Base-by-base conservation (phyloP, 2,113 vertebrate species). In the Forbesichthys agassizii region DNA sequence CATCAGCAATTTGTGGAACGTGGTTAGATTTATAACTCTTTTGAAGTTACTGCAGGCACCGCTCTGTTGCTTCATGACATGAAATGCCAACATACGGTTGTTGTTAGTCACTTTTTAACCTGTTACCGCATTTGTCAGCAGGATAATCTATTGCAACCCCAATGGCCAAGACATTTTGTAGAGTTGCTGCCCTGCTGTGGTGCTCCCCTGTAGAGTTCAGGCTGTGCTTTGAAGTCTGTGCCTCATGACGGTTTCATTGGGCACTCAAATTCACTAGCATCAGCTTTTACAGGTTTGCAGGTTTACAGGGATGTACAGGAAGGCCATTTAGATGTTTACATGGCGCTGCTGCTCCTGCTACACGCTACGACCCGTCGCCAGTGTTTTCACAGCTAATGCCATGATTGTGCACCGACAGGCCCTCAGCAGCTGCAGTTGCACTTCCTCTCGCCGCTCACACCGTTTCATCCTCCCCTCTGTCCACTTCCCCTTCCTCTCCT, bases 181-280 rank as follows among this genome's bases (percentile, higher is more conserved):
- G 59, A 61, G 57, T 0, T 18, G 52, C 61, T 63, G 47, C 54
- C 61, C 71, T 49, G 12, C 36, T 59, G 73, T 58, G 67, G 55
- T 27, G 3, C 47, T 55, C 20, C 59, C 20, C 10, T 8, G 27
- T 66, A 67, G 51, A 67, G 11, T 59, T 56, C 65, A 54, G 33
- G 75, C 84, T 82, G 80, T 5, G 80, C 81, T 81, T 85, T 84
- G 84, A 84, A 78, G 79, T 13, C 2, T 27, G 27, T 27, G 27
- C 27, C 7, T 6, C 36, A 42, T 42, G 5, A 42, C 36, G 36
- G 36, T 27, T 27, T 27, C 27, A 27, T 27, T 27, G 27, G 36
- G 36, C 7, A 42, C 36, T 42, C 36, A 6, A 6, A 42, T 42
- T 42, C 36, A 42, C 7, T 8, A 8, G 36, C 7, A 42, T 42